Conservation (phyloP, 2,797 vertebrate genomes). For the Staurois parvus region DNA sequence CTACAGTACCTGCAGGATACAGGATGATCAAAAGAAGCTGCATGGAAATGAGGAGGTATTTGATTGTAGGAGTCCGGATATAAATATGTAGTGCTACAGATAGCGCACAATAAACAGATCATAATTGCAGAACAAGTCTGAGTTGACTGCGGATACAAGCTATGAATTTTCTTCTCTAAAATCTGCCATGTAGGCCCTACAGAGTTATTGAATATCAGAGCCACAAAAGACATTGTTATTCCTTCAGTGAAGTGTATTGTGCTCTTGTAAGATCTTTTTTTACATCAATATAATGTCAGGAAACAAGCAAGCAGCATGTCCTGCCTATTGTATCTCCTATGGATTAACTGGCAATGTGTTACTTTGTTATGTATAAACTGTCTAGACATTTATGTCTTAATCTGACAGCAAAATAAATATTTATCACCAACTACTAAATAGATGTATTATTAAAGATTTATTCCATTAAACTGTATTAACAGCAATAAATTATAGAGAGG, state of each 20-base stretch:
- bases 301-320: neutral
- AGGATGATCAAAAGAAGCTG: slow-evolving; percentile 15
- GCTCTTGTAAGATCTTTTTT: neutral
- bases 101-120: slow-evolving; percentile 3
- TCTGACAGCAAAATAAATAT: too few relatives aligned
- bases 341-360: too few relatives aligned
- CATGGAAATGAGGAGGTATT: slow-evolving; percentile 9
- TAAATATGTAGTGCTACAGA: slow-evolving; percentile 7
- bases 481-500: too few relatives aligned
- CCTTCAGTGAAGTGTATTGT: neutral
- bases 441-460: too few relatives aligned
- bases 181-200: neutral
- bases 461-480: too few relatives aligned
- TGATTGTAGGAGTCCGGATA: slow-evolving; percentile 6
- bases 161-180: neutral
- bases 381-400: too few relatives aligned
- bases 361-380: too few relatives aligned
- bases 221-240: neutral
- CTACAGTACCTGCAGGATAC: neutral
- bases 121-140: neutral
- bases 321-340: too few relatives aligned
- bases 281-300: slow-evolving; percentile 4
- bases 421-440: too few relatives aligned
- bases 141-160: neutral
- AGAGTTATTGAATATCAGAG: neutral